Evolutionary conservation across 2,888 invertebrate species (phyloP).

Genomic region (Dasysyrphus tricinctus): DNA sequence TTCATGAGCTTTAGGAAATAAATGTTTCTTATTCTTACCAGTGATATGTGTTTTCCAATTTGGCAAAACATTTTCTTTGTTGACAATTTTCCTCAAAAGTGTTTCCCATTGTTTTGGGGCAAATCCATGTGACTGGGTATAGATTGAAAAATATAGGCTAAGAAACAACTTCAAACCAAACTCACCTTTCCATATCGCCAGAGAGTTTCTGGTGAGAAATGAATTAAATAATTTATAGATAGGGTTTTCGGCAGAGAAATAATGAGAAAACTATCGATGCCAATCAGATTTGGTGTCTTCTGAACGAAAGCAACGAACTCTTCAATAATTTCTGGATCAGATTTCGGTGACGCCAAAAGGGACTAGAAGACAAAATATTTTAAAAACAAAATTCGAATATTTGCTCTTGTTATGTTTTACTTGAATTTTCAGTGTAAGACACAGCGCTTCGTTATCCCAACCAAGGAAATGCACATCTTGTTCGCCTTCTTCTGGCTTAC

Average conservation of each 20-base stretch:
- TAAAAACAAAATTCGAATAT: neutral
- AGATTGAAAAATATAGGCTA: neutral
- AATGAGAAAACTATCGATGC: slow-evolving; percentile 85
- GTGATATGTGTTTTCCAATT: slow-evolving; percentile 81
- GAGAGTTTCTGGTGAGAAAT: slow-evolving; percentile 86
- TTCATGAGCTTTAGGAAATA: neutral
- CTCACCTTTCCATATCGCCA: slow-evolving; percentile 87
- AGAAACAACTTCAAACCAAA: neutral
- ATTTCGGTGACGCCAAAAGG: slow-evolving; percentile 85
- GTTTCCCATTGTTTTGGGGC: slow-evolving; percentile 82
- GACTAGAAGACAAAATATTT: slow-evolving; percentile 63
- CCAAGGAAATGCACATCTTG: slow-evolving; percentile 80
- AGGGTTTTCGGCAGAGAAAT: slow-evolving; percentile 84
- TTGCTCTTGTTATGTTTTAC: slow-evolving; percentile 51
- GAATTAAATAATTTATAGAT: slow-evolving; percentile 85
- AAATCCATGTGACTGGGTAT: slow-evolving; percentile 81
- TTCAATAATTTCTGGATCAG: slow-evolving; percentile 83
- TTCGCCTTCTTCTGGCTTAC: slow-evolving; percentile 80
- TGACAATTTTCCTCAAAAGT: slow-evolving; percentile 81
- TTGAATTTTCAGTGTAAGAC: slow-evolving; percentile 81
- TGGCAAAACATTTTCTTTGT: slow-evolving; percentile 80
- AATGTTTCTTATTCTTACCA: slow-evolving; percentile 74
- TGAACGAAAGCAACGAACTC: slow-evolving; percentile 87
- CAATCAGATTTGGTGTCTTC: slow-evolving; percentile 84
- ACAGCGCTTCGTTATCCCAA: slow-evolving; percentile 81